phyloP scores from a whole-genome alignment of 1,140 invertebrate genomes.

The Sipha flava region DNA sequence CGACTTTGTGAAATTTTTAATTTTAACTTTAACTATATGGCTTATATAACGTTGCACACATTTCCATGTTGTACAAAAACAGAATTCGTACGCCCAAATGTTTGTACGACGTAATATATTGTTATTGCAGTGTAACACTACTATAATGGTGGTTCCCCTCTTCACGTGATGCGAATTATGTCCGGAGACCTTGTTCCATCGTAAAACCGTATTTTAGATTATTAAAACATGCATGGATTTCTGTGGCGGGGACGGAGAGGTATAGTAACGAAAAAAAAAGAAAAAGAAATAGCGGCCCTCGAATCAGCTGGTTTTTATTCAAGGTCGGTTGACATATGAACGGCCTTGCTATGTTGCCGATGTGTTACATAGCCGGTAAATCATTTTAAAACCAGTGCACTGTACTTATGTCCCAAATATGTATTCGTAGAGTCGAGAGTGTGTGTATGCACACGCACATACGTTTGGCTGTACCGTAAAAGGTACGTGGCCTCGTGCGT shows the following conservation, averaged over 20 bases:
- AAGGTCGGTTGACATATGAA: constrained; percentile 27
- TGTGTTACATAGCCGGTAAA: constrained; percentile 1
- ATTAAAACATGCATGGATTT: neutral
- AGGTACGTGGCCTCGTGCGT: neutral
- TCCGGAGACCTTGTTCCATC: neutral
- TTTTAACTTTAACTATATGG: neutral
- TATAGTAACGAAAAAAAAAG: neutral
- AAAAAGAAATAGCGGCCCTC: constrained; percentile 3
- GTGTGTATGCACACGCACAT: neutral
- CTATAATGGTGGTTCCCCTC: neutral
- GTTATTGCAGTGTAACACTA: neutral
- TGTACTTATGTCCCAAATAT: neutral
- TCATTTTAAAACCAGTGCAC: constrained; percentile 4
- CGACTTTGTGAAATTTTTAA: neutral
- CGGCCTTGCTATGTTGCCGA: constrained; percentile 28
- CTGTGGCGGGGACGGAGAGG: neutral
- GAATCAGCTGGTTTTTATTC: constrained; percentile 19
- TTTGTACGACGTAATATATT: neutral
- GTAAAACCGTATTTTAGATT: neutral
- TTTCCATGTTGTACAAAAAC: neutral
- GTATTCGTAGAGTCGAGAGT: neutral
- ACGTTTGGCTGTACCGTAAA: neutral
- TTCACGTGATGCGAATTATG: neutral
- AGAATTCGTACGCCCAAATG: neutral
- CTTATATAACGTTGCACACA: too few relatives aligned